Evolutionary conservation across 2,797 vertebrate genomes (phyloP).

Genomic region (Gymnocypris eckloni): DNA sequence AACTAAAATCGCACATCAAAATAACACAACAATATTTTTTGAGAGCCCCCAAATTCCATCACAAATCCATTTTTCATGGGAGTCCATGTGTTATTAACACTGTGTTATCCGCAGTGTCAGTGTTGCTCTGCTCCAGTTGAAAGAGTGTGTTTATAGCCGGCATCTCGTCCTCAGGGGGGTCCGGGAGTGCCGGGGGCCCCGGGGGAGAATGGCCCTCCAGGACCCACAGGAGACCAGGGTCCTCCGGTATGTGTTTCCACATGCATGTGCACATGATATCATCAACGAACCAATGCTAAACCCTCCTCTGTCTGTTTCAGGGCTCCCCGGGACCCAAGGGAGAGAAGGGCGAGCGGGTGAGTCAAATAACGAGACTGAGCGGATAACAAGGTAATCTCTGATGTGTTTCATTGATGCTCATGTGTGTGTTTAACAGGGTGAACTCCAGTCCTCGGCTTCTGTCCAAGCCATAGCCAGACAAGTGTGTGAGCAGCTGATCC

Average conservation of each 20-base stretch:
- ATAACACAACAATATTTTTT: too few relatives aligned
- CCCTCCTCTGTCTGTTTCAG: constrained; percentile 68
- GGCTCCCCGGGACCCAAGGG: constrained; percentile 87
- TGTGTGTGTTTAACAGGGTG: constrained; percentile 79
- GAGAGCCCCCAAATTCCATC: too few relatives aligned
- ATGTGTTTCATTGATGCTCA: neutral
- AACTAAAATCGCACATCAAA: too few relatives aligned
- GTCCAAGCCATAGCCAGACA: constrained; percentile 92
- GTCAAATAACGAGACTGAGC: constrained; percentile 55
- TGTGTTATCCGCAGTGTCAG: neutral
- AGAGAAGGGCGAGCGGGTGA: constrained; percentile 93
- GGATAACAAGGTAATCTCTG: neutral
- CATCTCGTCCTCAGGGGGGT: constrained; percentile 78
- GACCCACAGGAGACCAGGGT: constrained; percentile 88
- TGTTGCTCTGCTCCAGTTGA: neutral
- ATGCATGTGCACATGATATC: accelerated
- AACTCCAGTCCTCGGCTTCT: constrained; percentile 89
- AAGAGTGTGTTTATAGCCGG: neutral
- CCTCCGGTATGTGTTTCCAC: constrained; percentile 77
- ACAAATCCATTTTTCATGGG: too few relatives aligned
- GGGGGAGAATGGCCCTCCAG: constrained; percentile 83
- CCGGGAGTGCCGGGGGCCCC: constrained; percentile 84
- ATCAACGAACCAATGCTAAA: neutral
- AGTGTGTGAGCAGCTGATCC: constrained; percentile 97
- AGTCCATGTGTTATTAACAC: too few relatives aligned